Evolutionary conservation across 2,797 vertebrate species (phyloP).

Genomic region (Momotus momota): DNA sequence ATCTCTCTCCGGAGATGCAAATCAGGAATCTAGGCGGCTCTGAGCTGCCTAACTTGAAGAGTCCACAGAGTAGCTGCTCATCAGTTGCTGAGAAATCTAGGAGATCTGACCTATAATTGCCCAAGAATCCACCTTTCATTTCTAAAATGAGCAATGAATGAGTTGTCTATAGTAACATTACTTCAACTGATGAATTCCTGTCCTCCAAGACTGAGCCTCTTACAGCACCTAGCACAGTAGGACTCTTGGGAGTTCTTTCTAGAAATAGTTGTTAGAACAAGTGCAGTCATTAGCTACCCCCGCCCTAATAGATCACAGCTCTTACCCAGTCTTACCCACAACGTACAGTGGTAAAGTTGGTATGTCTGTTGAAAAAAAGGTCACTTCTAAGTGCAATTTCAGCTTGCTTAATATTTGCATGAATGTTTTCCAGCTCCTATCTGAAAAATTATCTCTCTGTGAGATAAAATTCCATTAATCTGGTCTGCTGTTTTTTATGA

Average conservation of each 20-base stretch:
- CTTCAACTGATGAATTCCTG: not conserved
- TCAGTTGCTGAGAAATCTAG: not conserved
- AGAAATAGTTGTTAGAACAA: not conserved
- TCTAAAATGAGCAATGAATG: not conserved
- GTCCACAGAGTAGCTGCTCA: not conserved
- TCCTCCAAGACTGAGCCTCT: not conserved
- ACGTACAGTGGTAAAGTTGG: not conserved
- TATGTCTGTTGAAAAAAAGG: not conserved
- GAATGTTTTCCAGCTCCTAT: slow-evolving; percentile 29
- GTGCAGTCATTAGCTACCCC: not conserved
- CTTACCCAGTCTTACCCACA: not conserved
- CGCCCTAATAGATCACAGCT: not conserved
- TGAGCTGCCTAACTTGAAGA: not conserved
- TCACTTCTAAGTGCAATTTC: slow-evolving; percentile 25
- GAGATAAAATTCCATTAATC: slow-evolving; percentile 52
- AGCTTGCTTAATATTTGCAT: slow-evolving; percentile 44
- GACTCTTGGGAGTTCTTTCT: not conserved
- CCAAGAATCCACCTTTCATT: not conserved
- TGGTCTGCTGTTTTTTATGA: slow-evolving; percentile 42
- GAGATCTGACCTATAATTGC: not conserved
- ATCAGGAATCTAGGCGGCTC: not conserved
- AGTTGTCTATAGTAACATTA: not conserved
- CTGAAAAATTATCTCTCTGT: slow-evolving; percentile 24
- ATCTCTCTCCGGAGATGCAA: not conserved
- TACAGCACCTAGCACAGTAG: not conserved